Evolutionary conservation across 2,113 vertebrate genomes (phyloP).

Genomic region (Lates calcarifer): DNA sequence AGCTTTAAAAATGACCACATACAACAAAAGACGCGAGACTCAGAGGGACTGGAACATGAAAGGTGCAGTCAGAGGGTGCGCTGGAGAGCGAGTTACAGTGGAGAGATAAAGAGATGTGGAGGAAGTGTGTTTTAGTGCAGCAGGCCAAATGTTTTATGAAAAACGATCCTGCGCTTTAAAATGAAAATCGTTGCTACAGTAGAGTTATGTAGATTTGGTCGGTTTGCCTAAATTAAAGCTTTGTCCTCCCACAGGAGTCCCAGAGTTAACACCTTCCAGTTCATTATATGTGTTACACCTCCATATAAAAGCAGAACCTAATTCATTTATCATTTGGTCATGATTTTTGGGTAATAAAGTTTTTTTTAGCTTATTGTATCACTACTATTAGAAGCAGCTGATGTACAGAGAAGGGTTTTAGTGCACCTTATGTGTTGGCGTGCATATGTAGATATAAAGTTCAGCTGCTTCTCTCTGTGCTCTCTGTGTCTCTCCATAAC

Average conservation of each 20-base stretch:
- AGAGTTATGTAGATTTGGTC: no score
- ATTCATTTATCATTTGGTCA: no score
- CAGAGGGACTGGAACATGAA: constrained; percentile 4
- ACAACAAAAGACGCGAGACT: constrained; percentile 8
- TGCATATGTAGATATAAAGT: no score
- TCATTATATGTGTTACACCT: not conserved
- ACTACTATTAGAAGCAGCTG: not conserved
- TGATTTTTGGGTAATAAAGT: no score
- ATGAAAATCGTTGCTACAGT: no score
- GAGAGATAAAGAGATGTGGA: not conserved
- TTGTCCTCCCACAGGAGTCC: not conserved
- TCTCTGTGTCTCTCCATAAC: not conserved
- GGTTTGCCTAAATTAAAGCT: not conserved
- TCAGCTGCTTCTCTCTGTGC: not conserved
- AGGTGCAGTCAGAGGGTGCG: not conserved
- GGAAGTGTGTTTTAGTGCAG: no score
- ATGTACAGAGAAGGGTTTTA: not conserved
- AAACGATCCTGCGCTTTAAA: no score
- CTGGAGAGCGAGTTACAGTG: not conserved
- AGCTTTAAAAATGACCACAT: constrained; percentile 11
- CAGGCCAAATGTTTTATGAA: no score
- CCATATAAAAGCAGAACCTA: not conserved
- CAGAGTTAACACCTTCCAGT: not conserved
- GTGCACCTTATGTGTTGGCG: no score
- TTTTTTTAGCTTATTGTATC: no score